Percentiles rank a stretch among this genome's conserved stretches.
Evolutionary conservation across 2,113 vertebrate species (phyloP).

Genomic region (Catharus bicknelli): DNA sequence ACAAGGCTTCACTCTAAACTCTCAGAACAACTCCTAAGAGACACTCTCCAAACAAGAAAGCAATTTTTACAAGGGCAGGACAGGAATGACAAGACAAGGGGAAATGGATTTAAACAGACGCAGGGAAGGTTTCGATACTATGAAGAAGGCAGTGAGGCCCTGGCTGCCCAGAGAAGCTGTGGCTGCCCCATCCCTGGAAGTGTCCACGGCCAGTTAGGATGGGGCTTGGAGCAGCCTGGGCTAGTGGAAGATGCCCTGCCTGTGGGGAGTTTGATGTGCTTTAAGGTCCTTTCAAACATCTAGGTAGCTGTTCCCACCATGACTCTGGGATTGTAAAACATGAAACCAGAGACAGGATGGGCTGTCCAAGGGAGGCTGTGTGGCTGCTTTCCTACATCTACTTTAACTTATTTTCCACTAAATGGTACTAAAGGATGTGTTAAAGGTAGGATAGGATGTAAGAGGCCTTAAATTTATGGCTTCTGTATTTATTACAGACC

Average conservation of each 20-base stretch:
- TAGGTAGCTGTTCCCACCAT: neutral
- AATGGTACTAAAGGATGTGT: neutral
- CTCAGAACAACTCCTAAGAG: neutral
- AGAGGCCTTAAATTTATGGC: neutral
- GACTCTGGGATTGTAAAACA: neutral
- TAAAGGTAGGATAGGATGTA: neutral
- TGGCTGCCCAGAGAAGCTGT: neutral
- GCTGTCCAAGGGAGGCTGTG: neutral
- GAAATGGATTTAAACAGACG: neutral
- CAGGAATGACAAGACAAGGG: neutral
- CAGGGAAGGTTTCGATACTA: neutral
- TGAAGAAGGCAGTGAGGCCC: neutral
- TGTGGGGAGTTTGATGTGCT: neutral
- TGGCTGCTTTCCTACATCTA: neutral
- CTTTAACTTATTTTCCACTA: neutral
- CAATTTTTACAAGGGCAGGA: neutral
- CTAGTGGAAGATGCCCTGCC: neutral
- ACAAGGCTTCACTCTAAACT: neutral
- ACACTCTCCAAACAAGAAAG: neutral
- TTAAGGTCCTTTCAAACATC: neutral
- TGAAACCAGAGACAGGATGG: rapidly evolving
- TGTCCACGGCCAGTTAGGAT: neutral
- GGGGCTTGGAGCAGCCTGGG: rapidly evolving
- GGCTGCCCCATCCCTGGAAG: neutral
- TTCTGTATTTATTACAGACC: neutral